These are phyloP conservation scores for Diorhabda sublineata DNA, from an alignment of 1,140 invertebrate genomes.

Conservation along the genomic window DNA sequence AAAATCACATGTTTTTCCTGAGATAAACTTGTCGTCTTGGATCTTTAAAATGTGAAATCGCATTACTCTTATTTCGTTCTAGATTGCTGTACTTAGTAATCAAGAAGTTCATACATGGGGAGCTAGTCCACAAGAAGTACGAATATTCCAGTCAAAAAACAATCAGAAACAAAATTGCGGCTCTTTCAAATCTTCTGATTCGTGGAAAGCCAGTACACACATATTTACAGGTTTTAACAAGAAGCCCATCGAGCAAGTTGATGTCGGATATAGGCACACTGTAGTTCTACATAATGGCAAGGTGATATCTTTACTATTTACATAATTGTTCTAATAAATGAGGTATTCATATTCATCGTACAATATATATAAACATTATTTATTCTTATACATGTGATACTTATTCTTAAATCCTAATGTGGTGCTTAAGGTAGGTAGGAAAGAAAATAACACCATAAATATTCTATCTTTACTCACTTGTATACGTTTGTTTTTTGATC, in stretches of 20 bases:
- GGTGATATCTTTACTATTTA: neutral
- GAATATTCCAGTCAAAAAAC: constrained; percentile 49
- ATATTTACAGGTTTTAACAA: constrained; percentile 36
- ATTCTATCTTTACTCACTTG: no score
- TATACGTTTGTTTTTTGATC: no score
- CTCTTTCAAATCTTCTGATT: constrained; percentile 33
- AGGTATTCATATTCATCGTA: no score
- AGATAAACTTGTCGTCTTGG: no score
- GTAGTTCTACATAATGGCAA: constrained; percentile 8
- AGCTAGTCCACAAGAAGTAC: constrained; percentile 69
- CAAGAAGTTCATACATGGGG: constrained; percentile 75
- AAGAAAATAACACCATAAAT: no score
- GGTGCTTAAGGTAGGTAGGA: no score
- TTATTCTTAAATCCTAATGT: no score
- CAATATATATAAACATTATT: no score
- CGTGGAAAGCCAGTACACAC: constrained; percentile 39
- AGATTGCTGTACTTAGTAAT: constrained; percentile 66
- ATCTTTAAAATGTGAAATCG: no score
- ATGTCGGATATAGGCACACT: constrained; percentile 37
- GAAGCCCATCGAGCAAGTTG: constrained; percentile 40
- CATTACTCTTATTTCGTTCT: constrained; percentile 22
- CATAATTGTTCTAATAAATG: no score
- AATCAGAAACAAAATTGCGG: constrained; percentile 34
- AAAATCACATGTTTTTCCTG: no score
- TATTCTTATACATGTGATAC: no score